These are phyloP conservation scores for Procambarus clarkii DNA, from an alignment of 1,140 invertebrate genomes.

Conservation along the genomic window DNA sequence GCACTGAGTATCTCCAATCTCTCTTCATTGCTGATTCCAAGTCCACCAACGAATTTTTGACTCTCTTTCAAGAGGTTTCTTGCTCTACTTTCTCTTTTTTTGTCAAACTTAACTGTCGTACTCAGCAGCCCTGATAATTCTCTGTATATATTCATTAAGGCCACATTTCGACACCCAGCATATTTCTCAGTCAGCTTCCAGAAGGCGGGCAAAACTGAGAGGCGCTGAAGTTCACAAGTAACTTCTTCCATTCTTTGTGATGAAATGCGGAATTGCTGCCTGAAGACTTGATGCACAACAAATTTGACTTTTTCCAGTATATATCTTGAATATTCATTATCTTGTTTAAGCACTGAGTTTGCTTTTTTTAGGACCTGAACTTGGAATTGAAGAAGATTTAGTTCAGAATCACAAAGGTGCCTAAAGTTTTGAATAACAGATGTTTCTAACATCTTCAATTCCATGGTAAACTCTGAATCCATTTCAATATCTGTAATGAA, in stretches of 20 bases:
- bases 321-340: too few relatives aligned
- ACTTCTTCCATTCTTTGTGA: conserved; percentile 72
- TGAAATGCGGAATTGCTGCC: background rate
- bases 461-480: too few relatives aligned
- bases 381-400: conserved; percentile 33
- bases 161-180: background rate
- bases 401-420: background rate
- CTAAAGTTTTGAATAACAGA: too few relatives aligned
- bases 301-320: background rate
- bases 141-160: background rate
- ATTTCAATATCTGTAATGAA: too few relatives aligned
- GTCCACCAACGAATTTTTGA: conserved; percentile 65
- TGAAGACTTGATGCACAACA: background rate
- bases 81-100: conserved; percentile 65
- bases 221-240: conserved; percentile 40
- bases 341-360: background rate
- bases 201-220: conserved; percentile 36
- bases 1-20: conserved; percentile 80
- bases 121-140: conserved; percentile 40
- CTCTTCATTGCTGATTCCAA: conserved; percentile 79
- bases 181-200: conserved; percentile 5
- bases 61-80: conserved; percentile 70
- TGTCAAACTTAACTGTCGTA: conserved; percentile 54
- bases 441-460: too few relatives aligned
- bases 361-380: conserved; percentile 45